Evolutionary conservation across 2,797 vertebrate genomes (phyloP), one percentile per base, ranked within the genome.

Genomic region (Lagorchestes hirsutus): DNA sequence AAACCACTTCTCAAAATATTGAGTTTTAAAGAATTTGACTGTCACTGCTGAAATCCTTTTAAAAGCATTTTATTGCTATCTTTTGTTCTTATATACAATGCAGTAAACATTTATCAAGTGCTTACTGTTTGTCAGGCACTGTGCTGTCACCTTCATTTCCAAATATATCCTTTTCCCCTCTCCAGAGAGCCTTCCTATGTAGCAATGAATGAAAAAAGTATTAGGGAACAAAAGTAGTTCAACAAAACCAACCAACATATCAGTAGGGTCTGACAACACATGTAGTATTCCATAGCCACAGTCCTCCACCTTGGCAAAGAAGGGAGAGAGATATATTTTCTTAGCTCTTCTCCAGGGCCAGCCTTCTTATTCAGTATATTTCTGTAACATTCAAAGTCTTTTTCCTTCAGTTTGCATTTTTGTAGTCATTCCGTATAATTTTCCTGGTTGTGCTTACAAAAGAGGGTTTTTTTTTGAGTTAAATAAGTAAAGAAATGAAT

Each of bases 11-110:
- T 18, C 24, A 31, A 29, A 11, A 56, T 93, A 58, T 91, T 52
- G 18, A 52, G 92, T 92, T 94, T 96, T 94, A 57, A 94, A 91
- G 34, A 91, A 92, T 97, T 74, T 91, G 28, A 58, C 57, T 58
- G 24, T 55, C 4, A 91, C 82, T 54, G 27, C 5, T 74, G 62
- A 74, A 40, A 74, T 16, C 31, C 34, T 74, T 96, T 59, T 95
- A 92, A 94, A 96, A 96, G 18, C 14, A 90, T 59, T 74, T 3
- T 55, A 93, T 95, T 95, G 28, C 91, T 74, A 18, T 22, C 62
- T 74, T 74, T 74, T 40, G n/a, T 22, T 40, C 40, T 74, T 74
- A 40, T 74, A 40, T n/a, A n/a, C n/a, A 74, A 6, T n/a, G 31
- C 0, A 74, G 16, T n/a, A 74, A 74, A 74, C 16, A 74, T 74